Evolutionary conservation across 2,888 invertebrate genomes (phyloP), one percentile per base, ranked within the genome.

Genomic region (Phasia obesa): DNA sequence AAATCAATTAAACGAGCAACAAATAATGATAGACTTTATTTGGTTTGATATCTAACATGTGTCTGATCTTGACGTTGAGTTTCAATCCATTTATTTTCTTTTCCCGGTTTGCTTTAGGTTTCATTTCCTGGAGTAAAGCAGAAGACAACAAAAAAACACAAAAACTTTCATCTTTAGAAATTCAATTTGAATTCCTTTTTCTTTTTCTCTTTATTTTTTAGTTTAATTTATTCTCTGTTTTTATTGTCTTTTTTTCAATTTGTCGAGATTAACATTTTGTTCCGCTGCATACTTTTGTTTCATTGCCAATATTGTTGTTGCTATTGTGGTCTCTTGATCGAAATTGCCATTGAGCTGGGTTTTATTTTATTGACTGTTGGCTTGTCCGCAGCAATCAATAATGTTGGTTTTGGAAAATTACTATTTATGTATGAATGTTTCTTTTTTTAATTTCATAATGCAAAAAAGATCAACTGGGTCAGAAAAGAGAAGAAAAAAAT

Each of bases 151-250:
- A 53, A 35, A 67, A 64, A 65, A 69, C 65, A 78, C 64, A 64
- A 74, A 75, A 59, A 35, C 21, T 78, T 75, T 78, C 78, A 82
- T 70, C 21, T 70, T 44, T 51, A 65, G 57, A 70, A 74, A 82
- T 75, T 74, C 51, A 82, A 78, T 82, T 70, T 69, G 13, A 35
- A 70, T 83, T 75, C 62, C 44, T 44, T 70, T 25, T 62, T 19
- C 6, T 55, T 13, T 38, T 71, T 21, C n/a, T 44, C 23, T 27
- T 70, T 21, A 17, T 31, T 60, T 44, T 5, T 6, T 17, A 55
- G 42, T 44, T 73, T 35, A 59, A 51, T 53, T 77, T 60, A 31
- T 51, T 74, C 55, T 69, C 42, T 62, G 11, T 42, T 35, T 51
- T 64, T 19, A 2, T 49, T 38, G n/a, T 69, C 25, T 25, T 21